phyloP scores from a whole-genome alignment of 2,888 invertebrate species.

The Falcaria lacertinaria region DNA sequence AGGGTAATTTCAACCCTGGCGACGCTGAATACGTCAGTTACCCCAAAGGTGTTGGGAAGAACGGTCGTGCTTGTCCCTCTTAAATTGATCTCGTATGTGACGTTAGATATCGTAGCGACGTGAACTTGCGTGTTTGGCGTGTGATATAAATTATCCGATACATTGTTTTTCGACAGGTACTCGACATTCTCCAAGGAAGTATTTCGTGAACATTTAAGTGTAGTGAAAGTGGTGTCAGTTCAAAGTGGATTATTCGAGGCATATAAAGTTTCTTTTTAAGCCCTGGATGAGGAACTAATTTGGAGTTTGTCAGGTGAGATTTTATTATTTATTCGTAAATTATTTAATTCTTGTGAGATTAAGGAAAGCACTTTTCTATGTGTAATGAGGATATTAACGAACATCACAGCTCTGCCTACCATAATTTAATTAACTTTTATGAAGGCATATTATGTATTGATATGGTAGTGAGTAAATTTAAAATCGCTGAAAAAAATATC shows the following conservation, averaged over 20 bases:
- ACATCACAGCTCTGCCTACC: too few species aligned
- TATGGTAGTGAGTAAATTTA: too few species aligned
- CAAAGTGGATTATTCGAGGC: neutral
- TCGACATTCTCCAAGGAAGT: neutral
- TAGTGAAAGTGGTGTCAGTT: neutral
- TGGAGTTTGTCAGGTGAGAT: neutral
- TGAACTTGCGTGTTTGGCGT: constrained; percentile 9
- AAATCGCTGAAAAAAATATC: too few species aligned
- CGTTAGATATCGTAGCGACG: constrained; percentile 8
- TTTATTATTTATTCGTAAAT: neutral
- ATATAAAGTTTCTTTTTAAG: neutral
- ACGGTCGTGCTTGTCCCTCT: constrained; percentile 7
- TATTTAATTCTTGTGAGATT: too few species aligned
- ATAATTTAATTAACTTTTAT: too few species aligned
- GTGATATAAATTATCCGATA: neutral
- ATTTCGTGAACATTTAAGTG: neutral
- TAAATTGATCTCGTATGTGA: constrained; percentile 3
- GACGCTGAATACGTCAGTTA: constrained; percentile 47
- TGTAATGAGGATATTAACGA: too few species aligned
- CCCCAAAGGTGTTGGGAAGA: constrained; percentile 7
- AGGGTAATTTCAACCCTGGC: constrained; percentile 46
- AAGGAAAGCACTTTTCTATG: too few species aligned
- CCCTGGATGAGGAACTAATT: neutral
- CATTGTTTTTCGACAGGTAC: neutral
- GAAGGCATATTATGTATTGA: too few species aligned